Evolutionary conservation across 2,113 vertebrate genomes (phyloP), one percentile per base, ranked within the genome.

Genomic region (Centrocercus urophasianus): DNA sequence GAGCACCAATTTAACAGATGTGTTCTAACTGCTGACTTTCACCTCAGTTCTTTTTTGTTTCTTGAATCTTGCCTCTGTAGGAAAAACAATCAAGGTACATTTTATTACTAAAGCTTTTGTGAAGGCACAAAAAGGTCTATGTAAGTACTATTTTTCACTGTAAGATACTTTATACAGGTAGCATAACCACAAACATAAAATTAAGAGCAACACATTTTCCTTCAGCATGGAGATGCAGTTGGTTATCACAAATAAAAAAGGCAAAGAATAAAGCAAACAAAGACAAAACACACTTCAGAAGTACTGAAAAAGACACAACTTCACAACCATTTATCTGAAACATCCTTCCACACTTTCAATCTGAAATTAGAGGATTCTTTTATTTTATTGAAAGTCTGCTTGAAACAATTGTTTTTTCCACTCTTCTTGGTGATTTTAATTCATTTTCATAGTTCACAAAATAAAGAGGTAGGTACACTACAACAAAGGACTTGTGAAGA

Each of bases 91-190:
- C 36, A 76, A 18, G 13, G 3, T 20, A 50, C 7, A 34, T 4
- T 64, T 10, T 34, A 27, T 32, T 38, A 22, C 8, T 76, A 54
- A 72, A 91, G 30, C 3, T 10, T 38, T 38, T 50, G 7, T 32
- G n/a, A 32, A 71, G 10, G 43, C 38, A 14, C 0, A 59, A 43
- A 2, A 18, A 78, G 2, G 2, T 40, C 7, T 70, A 32, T 4
- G 1, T 9, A 50, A 82, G 15, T 25, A 54, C 11, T 77, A 13
- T 19, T 83, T 90, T 74, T 77, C 57, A 70, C 24, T 73, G 11
- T 11, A 34, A 65, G 12, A 57, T 90, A 81, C 38, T 63, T 90
- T 56, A 75, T 50, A 43, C 22, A 52, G 22, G 52, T 32, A 89
- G 14, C 25, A 67, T 20, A 38, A 77, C 24, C 20, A 50, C 34